Evolutionary conservation across 2,888 invertebrate genomes (phyloP), one percentile per base, ranked within the genome.

Genomic region (Lithosia quadra): DNA sequence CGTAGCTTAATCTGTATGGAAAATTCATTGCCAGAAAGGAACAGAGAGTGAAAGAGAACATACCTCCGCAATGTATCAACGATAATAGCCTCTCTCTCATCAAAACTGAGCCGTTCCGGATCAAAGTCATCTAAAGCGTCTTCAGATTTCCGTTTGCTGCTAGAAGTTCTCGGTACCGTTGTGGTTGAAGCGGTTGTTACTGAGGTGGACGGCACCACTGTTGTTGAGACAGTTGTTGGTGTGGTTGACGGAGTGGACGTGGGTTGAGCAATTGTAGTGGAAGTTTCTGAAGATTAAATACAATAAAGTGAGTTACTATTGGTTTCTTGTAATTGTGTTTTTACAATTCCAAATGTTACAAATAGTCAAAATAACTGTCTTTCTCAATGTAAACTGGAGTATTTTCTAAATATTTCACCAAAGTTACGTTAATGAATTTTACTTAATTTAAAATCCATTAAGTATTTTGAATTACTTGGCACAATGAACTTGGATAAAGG

Each of bases 51-150:
- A n/a, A n/a, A n/a, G 0, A 63, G 5, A 34, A 3, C 68, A 76
- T n/a, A 92, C 93, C 87, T 89, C 18, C 82, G 79, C 55, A 93
- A 76, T 1, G 91, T 91, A 4, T 93, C 92, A 0, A 86, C 83
- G 53, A 94, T 90, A 73, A 86, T 86, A 8, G 85, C 86, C 71
- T 94, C 92, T 68, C 88, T 86, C 74, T 92, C 86, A 0, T 89
- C 89, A 0, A 84, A 77, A 5, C 81, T 87, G 55, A 94, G 77
- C 0, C 71, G 70, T 18, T 68, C 79, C 28, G 86, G 70, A 65
- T 91, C 89, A 4, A 85, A 53, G 0, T 87, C 84, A 0, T 86
- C 86, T 0, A 76, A 58, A 0, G 82, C 82, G 0, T 86, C 87
- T 0, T 85, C 86, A 0, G 75, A 70, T 75, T 92, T 92, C 49